phyloP scores from a whole-genome alignment of 2,888 invertebrate species.

The Drosophila neotestacea region DNA sequence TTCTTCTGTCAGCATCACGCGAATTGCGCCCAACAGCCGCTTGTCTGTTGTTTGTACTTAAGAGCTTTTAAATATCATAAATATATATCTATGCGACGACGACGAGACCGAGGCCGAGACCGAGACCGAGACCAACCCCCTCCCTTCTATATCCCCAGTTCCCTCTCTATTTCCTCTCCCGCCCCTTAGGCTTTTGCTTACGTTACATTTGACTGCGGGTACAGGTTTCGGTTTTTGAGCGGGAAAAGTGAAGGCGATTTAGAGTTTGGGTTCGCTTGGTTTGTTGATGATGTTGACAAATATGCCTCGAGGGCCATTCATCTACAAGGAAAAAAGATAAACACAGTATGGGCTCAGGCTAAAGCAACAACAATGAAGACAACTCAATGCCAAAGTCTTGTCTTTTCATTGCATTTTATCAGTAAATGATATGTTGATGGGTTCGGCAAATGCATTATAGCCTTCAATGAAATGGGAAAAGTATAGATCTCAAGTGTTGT shows the following conservation, averaged over 20 bases:
- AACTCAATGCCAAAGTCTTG: constrained; percentile 16
- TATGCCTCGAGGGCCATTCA: constrained; percentile 77
- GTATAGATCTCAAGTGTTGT: neutral
- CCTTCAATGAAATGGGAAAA: neutral
- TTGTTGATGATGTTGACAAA: constrained; percentile 83
- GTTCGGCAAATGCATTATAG: constrained; percentile 4
- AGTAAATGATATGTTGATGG: constrained; percentile 5
- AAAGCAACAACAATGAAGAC: constrained; percentile 28
- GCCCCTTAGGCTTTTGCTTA: constrained; percentile 33
- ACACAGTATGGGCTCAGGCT: constrained; percentile 30
- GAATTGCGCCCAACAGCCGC: constrained; percentile 53
- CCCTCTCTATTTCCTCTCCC: neutral
- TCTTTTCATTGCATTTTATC: constrained; percentile 41
- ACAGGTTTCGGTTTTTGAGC: constrained; percentile 28
- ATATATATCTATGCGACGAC: constrained; percentile 72
- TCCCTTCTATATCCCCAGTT: neutral
- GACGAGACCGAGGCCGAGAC: constrained; percentile 36
- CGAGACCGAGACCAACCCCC: constrained; percentile 38
- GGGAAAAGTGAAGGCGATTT: neutral
- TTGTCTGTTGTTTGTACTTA: constrained; percentile 82
- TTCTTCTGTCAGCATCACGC: constrained; percentile 20
- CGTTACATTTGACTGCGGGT: constrained; percentile 57
- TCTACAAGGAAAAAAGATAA: constrained; percentile 66
- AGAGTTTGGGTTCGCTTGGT: constrained; percentile 38
- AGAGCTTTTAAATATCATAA: constrained; percentile 83